Percentiles rank a stretch among this genome's conserved stretches.
Conservation (phyloP, 2,888 invertebrate genomes). For the Amiota communis region DNA sequence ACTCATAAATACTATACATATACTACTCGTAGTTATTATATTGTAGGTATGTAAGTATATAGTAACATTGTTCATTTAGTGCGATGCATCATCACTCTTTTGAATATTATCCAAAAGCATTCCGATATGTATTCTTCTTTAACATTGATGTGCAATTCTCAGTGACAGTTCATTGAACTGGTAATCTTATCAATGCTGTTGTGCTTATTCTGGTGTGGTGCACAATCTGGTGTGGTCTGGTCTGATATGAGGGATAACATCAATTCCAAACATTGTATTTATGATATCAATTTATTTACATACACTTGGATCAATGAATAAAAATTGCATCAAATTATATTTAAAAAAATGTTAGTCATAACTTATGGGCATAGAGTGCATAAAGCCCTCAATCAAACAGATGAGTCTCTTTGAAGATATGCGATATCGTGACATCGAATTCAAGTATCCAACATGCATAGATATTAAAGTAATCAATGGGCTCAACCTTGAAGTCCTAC, state of each 20-base stretch:
- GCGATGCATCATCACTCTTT: not conserved
- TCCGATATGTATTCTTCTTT: not conserved
- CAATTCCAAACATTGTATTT: not conserved
- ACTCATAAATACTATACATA: no score
- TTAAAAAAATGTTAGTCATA: no score
- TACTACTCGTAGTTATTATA: not conserved
- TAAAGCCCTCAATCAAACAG: constrained; percentile 64
- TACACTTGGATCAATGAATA: not conserved
- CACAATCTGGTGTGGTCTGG: not conserved
- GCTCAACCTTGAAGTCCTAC: constrained; percentile 79
- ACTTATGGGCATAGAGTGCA: no score
- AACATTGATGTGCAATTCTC: constrained; percentile 12
- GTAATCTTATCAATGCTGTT: not conserved
- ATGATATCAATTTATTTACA: not conserved
- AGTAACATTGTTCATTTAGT: not conserved
- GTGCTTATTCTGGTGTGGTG: not conserved
- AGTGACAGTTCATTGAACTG: not conserved
- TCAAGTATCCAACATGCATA: constrained; percentile 87
- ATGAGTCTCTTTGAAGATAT: constrained; percentile 69
- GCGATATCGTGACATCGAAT: constrained; percentile 80
- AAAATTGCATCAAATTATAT: not conserved
- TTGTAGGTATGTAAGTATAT: not conserved
- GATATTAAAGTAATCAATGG: constrained; percentile 84
- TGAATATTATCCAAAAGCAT: no score
- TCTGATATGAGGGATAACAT: no score